Evolutionary conservation across 2,113 vertebrate genomes (phyloP), one percentile per base, ranked within the genome.

Genomic region (Junco hyemalis): DNA sequence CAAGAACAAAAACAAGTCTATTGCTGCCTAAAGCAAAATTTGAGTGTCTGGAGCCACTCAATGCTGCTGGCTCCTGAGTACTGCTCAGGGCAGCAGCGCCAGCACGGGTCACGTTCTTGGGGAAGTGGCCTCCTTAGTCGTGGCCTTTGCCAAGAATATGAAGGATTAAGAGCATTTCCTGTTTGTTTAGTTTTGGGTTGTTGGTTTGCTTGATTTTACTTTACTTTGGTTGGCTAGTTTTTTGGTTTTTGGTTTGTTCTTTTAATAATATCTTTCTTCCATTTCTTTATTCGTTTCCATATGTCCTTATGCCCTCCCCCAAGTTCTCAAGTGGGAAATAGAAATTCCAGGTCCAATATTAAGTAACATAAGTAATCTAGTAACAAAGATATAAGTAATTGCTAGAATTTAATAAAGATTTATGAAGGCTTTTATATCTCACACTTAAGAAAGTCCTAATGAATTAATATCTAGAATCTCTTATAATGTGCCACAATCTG

Each of bases 1-100:
- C 8, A 91, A 64, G 20, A 76, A 24, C 1, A 18, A 45, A 90
- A 81, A 17, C 11, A 33, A 51, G 11, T 11, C 47, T 19, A 31
- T 21, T 4, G 4, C 38, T 61, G 18, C 35, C 36, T 48, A 36
- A 40, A 60, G 24, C 11, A 57, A 78, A 66, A 40, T 54, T 12
- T 50, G 42, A 61, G 12, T 22, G 33, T 6, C 29, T 81, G 31
- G 50, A 78, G 29, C 29, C 29, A 54, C 29, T 54, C 53, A 54
- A 31, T 31, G 12, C 11, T 54, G 53, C 53, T 54, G 29, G 29
- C 29, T 54, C 11, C 11, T 33, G 53, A 28, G 13, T 9, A 9
- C n/a, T 69, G 25, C 9, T 20, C 22, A 1, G 0, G 12, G 15
- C 1, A 4, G 40, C 22, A 64, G 38, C 1, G 2, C 25, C 15